Conservation (phyloP, 1,140 invertebrate species). For the Sinella curviseta region DNA sequence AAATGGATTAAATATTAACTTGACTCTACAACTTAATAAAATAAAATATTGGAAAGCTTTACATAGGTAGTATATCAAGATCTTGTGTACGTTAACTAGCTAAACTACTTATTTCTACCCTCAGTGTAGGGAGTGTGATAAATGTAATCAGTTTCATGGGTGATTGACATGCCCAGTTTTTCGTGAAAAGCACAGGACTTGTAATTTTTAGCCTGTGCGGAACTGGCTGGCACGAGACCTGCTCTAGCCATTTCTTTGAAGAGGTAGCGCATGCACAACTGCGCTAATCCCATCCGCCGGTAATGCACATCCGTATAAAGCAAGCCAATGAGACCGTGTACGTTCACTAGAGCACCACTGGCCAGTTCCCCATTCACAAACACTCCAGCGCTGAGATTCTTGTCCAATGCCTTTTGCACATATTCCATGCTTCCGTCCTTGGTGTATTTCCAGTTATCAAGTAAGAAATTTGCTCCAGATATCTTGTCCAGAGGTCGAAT, state of each 20-base stretch:
- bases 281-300: constrained; percentile 15
- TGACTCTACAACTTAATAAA: no score
- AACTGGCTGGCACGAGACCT: constrained; percentile 26
- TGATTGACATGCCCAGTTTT: constrained; percentile 10
- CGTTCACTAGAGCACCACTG: constrained; percentile 2
- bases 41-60: no score
- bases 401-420: neutral
- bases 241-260: constrained; percentile 11
- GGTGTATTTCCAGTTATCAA: constrained; percentile 30
- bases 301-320: constrained; percentile 26
- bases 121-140: constrained; percentile 12
- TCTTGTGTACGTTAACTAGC: neutral
- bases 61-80: no score
- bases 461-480: neutral
- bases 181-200: neutral
- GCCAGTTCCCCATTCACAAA: constrained; percentile 21
- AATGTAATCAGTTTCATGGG: constrained; percentile 28
- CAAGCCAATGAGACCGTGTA: constrained; percentile 25
- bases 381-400: constrained; percentile 14
- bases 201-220: neutral
- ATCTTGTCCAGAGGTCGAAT: constrained; percentile 17
- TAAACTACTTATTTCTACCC: neutral
- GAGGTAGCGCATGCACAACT: constrained; percentile 6
- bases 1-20: no score
- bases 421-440: neutral